These are phyloP conservation scores for Ferrisia virgata DNA, from an alignment of 2,888 invertebrate species.

Conservation along the genomic window DNA sequence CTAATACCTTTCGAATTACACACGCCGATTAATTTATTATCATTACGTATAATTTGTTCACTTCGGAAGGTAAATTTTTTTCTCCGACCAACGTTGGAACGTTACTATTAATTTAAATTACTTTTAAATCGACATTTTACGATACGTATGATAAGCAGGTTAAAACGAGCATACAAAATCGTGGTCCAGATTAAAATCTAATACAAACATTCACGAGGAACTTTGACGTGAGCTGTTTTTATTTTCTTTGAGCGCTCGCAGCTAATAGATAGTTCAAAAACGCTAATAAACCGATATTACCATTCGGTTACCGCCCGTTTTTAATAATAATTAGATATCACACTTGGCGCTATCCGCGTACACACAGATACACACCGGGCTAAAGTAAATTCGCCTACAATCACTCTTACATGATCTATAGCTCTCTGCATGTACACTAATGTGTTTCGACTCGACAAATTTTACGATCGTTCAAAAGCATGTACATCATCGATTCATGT, in stretches of 20 bases:
- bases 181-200: constrained; percentile 40
- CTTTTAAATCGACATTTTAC: constrained; percentile 30
- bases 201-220: constrained; percentile 31
- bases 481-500: no score
- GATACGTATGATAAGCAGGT: neutral
- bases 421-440: neutral
- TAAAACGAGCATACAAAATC: constrained; percentile 31
- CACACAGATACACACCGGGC: no score
- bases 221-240: constrained; percentile 31
- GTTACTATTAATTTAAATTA: constrained; percentile 38
- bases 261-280: constrained; percentile 30
- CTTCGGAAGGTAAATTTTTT: constrained; percentile 23
- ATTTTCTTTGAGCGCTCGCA: constrained; percentile 8
- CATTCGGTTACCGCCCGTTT: constrained; percentile 31
- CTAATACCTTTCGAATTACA: neutral
- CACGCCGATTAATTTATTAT: constrained; percentile 15
- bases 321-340: constrained; percentile 28
- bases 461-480: neutral
- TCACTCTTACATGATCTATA: neutral
- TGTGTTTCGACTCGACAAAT: neutral
- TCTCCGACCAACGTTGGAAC: no score
- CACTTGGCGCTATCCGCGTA: neutral
- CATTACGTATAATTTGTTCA: constrained; percentile 3
- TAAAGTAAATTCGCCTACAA: neutral
- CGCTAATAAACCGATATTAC: constrained; percentile 36